phyloP scores from a whole-genome alignment of 2,113 vertebrate genomes.

The Rhodinocichla rosea region DNA sequence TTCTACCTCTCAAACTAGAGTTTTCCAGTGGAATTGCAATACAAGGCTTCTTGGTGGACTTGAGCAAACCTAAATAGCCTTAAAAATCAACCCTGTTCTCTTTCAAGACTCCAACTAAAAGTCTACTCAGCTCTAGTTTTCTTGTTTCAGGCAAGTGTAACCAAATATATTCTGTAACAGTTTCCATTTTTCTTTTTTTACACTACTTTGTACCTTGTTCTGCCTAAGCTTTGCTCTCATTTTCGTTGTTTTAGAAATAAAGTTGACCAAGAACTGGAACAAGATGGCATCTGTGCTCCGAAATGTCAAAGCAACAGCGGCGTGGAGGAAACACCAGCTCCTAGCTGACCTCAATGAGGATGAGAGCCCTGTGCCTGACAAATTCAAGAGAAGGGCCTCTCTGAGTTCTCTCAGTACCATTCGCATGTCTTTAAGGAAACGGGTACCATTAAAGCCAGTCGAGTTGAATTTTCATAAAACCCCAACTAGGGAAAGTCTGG shows the following conservation, averaged over 20 bases:
- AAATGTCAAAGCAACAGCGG: conserved; percentile 63
- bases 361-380: conserved; percentile 70
- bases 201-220: neutral
- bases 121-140: neutral
- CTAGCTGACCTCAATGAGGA: conserved; percentile 75
- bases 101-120: neutral
- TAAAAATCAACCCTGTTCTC: neutral
- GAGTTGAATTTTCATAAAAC: conserved; percentile 73
- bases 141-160: neutral
- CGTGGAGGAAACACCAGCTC: conserved; percentile 77
- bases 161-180: neutral
- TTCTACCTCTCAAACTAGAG: neutral
- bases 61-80: neutral
- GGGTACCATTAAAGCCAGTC: conserved; percentile 78
- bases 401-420: conserved; percentile 78
- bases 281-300: conserved; percentile 75
- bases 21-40: neutral
- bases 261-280: neutral
- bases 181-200: neutral
- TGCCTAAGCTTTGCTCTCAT: neutral
- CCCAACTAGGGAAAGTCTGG: conserved; percentile 73
- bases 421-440: conserved; percentile 82
- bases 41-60: neutral
- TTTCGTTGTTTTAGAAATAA: neutral
- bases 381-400: conserved; percentile 71